phyloP scores from a whole-genome alignment of 2,888 invertebrate species.

The Opisthograptis luteolata region DNA sequence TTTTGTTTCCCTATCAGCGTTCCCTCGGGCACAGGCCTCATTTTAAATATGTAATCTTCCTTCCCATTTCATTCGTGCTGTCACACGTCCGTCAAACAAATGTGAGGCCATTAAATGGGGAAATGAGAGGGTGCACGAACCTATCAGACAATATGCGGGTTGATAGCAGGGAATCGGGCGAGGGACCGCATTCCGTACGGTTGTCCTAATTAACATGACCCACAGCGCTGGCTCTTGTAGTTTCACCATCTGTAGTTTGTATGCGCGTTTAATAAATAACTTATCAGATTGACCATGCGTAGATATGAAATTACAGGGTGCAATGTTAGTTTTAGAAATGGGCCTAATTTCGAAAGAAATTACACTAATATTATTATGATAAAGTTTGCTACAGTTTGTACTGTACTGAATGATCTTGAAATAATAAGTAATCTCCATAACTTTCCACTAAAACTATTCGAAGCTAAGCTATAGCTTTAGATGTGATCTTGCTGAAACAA shows the following conservation, averaged over 20 bases:
- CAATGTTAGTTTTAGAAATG: background rate
- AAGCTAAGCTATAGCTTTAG: no score
- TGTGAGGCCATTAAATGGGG: constrained; percentile 23
- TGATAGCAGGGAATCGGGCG: constrained; percentile 28
- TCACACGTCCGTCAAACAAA: constrained; percentile 30
- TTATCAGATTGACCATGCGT: constrained; percentile 28
- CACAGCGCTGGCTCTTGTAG: constrained; percentile 28
- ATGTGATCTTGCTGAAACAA: no score
- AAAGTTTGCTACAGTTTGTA: no score
- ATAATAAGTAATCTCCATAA: no score
- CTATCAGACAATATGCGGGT: constrained; percentile 35
- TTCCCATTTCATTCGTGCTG: constrained; percentile 23
- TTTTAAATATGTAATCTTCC: constrained; percentile 19
- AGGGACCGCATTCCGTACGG: constrained; percentile 37
- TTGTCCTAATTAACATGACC: constrained; percentile 39
- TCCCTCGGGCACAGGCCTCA: constrained; percentile 13
- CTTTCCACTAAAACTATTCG: no score
- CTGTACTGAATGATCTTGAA: no score
- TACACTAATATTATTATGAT: no score
- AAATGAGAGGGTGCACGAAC: constrained; percentile 30
- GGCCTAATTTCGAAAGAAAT: background rate
- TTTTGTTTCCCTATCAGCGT: constrained; percentile 9
- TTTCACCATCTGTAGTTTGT: constrained; percentile 30
- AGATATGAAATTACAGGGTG: background rate
- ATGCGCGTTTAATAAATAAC: constrained; percentile 29